Conservation (phyloP, 2,888 invertebrate genomes). For the Agrochola litura region DNA sequence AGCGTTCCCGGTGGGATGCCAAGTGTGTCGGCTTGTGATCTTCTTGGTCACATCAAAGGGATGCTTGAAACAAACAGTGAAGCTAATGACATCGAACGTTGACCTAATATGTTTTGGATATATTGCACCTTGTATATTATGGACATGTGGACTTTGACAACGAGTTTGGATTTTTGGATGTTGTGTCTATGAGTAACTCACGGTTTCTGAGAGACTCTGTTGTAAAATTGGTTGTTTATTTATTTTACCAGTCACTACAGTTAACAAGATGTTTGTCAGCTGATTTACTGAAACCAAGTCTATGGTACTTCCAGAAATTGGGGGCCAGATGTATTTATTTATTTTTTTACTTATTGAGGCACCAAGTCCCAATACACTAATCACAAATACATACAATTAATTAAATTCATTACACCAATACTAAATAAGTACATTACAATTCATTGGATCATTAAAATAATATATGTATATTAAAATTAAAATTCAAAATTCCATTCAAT, state of each 20-base stretch:
- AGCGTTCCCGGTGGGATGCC: slow-evolving; percentile 68
- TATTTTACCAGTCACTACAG: not conserved
- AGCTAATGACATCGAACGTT: slow-evolving; percentile 72
- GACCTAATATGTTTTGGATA: slow-evolving; percentile 69
- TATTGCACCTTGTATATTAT: slow-evolving; percentile 35
- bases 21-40: slow-evolving; percentile 78
- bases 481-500: too few relatives aligned
- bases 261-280: not conserved
- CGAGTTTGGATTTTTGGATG: not conserved
- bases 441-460: too few relatives aligned
- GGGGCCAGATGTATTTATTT: not conserved
- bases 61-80: slow-evolving; percentile 70
- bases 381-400: too few relatives aligned
- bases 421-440: too few relatives aligned
- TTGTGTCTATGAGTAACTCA: not conserved
- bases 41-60: slow-evolving; percentile 75
- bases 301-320: not conserved
- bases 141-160: slow-evolving; percentile 36
- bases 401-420: too few relatives aligned
- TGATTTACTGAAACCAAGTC: not conserved
- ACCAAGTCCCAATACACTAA: too few relatives aligned
- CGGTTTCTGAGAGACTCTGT: not conserved
- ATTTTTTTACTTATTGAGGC: too few relatives aligned
- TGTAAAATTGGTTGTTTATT: not conserved
- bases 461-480: too few relatives aligned